Base-by-base conservation (phyloP, 2,888 invertebrate genomes). In the Asteroscopus sphinx region DNA sequence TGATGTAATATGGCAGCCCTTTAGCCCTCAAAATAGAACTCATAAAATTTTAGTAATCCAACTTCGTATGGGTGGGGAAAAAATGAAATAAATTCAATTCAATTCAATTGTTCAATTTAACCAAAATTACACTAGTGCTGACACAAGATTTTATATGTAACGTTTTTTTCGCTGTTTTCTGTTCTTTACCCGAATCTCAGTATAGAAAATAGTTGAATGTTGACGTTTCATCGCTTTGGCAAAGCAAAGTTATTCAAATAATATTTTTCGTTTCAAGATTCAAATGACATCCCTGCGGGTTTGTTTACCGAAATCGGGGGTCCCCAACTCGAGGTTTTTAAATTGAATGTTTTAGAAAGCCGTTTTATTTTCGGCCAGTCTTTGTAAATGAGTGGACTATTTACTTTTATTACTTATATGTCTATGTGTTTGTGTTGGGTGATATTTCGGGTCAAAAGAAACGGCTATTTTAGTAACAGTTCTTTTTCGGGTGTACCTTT, bases 261-360 rank as follows among this genome's bases (percentile, higher is more conserved):
- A 59, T 75, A 70, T 67, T 60, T 74, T 74, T 58, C 56, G 26
- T 56, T 63, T 36, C 42, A 2, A 28, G 12, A 40, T 54, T 53
- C 53, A 56, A 63, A 63, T 56, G 55, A 42, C 49, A 46, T 12
- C 47, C 52, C 49, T 3, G 30, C n/a, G 32, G 51, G 46, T 49
- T 59, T 63, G 53, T 71, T 70, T 58, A 44, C 59, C 26, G 39
- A 53, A 64, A 49, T 40, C 33, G 16, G n/a, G 36, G 9, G 25
- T 5, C 0, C 13, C n/a, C 3, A 16, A 16, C 16, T 39, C 11
- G 16, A 17, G 13, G 0, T 39, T 65, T 65, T 44, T 40, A 25
- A 39, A 1, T 3, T 5, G 5, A 47, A 47, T 46, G n/a, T 53
- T 60, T 52, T 40, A 12, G 21, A n/a, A 16, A 17, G 7, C 6